Base-by-base conservation (phyloP, 2,797 vertebrate genomes). In the Phoebastria nigripes region DNA sequence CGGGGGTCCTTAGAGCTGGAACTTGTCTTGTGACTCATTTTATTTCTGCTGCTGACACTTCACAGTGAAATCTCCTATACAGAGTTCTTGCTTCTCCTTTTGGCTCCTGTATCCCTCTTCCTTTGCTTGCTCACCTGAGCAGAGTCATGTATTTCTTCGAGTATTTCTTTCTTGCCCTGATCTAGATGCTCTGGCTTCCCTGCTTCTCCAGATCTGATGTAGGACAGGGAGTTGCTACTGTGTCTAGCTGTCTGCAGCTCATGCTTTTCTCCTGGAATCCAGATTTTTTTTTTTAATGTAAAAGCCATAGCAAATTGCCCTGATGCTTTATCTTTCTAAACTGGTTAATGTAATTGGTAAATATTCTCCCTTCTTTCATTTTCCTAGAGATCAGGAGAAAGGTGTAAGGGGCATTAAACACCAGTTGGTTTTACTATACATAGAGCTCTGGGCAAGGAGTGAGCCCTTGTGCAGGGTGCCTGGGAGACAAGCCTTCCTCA, bases 21-120 rank as follows among this genome's bases (percentile, higher is more conserved):
- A 87, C 71, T 93, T 95, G 90, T 93, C 96, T 97, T 8, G 20
- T 97, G 97, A 97, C 95, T 98, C 83, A 84, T 95, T 97, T 95
- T 89, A 85, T 93, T 95, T 94, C 66, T 91, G 91, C 52, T 89
- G 71, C 78, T 91, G 74, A 83, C 51, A 49, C 82, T 91, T 91
- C 29, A 29, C 56, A 85, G 17, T 93, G 67, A 80, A 87, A 54
- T 78, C 17, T 80, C 28, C 77, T 76, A 33, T 6, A 37, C 9
- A 24, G 46, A 77, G 29, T 73, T 67, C 42, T 56, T 89, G 26
- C 49, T 90, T 94, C 88, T 97, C 83, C 31, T 96, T 96, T 96
- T 90, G 66, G 39, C 90, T 97, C 52, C 91, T 94, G 63, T 91
- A 84, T 97, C 66, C 6, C 55, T 93, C 49, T 73, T 73, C 12